Conservation (phyloP, 2,888 invertebrate genomes). For the Tromatobia lineatoria region DNA sequence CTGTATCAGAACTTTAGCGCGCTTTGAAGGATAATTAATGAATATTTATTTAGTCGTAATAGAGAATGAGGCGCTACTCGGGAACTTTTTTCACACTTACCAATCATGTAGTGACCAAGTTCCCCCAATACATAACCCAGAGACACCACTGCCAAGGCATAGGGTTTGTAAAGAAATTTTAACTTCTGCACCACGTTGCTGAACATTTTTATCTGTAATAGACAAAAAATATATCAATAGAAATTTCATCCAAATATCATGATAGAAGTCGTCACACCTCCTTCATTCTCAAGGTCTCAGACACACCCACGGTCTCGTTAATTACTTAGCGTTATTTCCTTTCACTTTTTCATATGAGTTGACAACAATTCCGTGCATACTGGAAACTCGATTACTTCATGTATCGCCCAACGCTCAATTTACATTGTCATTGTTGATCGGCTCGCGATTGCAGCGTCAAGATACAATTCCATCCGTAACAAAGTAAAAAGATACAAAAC, state of each 20-base stretch:
- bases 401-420: conserved; percentile 9
- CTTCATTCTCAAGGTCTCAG: conserved; percentile 49
- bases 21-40: too few relatives aligned
- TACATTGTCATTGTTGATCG: conserved; percentile 46
- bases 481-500: conserved; percentile 7
- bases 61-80: too few relatives aligned
- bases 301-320: conserved; percentile 34
- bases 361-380: conserved; percentile 1
- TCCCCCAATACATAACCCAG: conserved; percentile 95
- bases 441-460: not conserved
- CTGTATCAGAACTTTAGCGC: too few relatives aligned
- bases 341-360: conserved; percentile 56
- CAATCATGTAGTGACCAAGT: conserved; percentile 95
- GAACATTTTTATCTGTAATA: conserved; percentile 81
- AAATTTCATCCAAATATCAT: not conserved
- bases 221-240: conserved; percentile 7
- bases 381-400: not conserved
- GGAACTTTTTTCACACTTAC: too few relatives aligned
- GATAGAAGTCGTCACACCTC: not conserved
- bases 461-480: conserved; percentile 21
- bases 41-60: too few relatives aligned
- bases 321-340: conserved; percentile 46
- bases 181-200: conserved; percentile 87
- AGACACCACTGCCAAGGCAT: conserved; percentile 92
- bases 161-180: conserved; percentile 91